Evolutionary conservation across 1,140 invertebrate genomes (phyloP).

Genomic region (Phthorimaea operculella): DNA sequence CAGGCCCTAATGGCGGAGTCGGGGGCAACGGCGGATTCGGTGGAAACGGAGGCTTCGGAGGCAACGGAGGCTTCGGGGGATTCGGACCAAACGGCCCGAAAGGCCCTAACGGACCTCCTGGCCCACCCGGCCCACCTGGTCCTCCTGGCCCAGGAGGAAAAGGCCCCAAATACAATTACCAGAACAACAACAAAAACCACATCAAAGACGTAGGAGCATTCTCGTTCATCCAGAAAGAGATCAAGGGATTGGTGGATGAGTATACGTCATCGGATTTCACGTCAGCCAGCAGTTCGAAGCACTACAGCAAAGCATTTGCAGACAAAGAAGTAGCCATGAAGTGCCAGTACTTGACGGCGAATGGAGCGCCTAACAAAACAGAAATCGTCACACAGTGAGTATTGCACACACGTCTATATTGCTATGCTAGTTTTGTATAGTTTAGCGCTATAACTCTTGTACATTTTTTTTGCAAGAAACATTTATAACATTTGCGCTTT

Average conservation of each 20-base stretch:
- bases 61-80: constrained; percentile 32
- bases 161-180: constrained; percentile 17
- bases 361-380: constrained; percentile 18
- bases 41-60: constrained; percentile 24
- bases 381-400: constrained; percentile 50
- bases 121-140: constrained; percentile 32
- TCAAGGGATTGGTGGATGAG: constrained; percentile 35
- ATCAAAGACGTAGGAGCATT: constrained; percentile 29
- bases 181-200: constrained; percentile 41
- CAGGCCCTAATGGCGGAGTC: constrained; percentile 46
- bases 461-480: too few species aligned
- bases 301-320: constrained; percentile 30
- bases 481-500: too few species aligned
- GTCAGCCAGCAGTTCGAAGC: constrained; percentile 28
- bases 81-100: constrained; percentile 28
- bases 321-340: constrained; percentile 42
- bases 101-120: constrained; percentile 32
- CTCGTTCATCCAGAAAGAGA: constrained; percentile 45
- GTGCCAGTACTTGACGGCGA: constrained; percentile 33
- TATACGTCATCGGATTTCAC: constrained; percentile 41
- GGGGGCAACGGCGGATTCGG: constrained; percentile 29
- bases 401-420: constrained; percentile 1
- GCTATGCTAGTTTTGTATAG: not conserved
- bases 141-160: constrained; percentile 27
- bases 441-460: too few species aligned